Evolutionary conservation across 2,888 invertebrate species (phyloP).

Genomic region (Nymphalis polychloros): DNA sequence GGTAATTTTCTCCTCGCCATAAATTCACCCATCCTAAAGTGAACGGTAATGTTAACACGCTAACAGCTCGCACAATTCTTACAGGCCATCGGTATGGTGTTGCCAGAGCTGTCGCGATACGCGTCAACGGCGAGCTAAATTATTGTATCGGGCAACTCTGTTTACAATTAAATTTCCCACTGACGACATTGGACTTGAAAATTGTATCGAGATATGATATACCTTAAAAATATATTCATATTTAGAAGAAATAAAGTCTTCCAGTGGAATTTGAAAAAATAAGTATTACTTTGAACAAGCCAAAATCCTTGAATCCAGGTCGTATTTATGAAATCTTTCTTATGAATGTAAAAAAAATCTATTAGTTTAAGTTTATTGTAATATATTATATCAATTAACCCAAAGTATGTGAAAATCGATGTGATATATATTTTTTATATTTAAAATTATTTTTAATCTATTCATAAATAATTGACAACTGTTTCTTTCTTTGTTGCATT

Average conservation of each 20-base stretch:
- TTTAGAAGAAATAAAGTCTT: background rate
- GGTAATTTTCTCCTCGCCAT: background rate
- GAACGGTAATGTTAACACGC: conserved; percentile 65
- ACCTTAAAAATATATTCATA: background rate
- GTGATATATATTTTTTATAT: background rate
- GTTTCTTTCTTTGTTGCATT: no score
- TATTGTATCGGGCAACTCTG: conserved; percentile 21
- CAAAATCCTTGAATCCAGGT: conserved; percentile 4
- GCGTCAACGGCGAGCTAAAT: conserved; percentile 79
- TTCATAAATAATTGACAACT: no score
- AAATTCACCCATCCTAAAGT: conserved; percentile 29
- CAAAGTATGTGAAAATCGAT: conserved; percentile 14
- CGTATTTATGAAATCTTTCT: conserved; percentile 5
- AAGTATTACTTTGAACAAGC: background rate
- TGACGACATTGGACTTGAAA: background rate
- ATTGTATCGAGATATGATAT: background rate
- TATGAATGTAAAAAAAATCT: background rate
- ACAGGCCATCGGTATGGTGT: conserved; percentile 80
- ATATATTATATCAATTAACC: conserved; percentile 8
- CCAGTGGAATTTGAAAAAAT: background rate
- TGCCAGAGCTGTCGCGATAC: conserved; percentile 82
- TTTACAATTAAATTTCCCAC: background rate
- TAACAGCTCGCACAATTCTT: conserved; percentile 72
- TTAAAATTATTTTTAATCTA: no score
- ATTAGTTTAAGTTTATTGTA: conserved; percentile 12